phyloP scores from a whole-genome alignment of 2,888 invertebrate genomes.

The Pyrrhia umbra region DNA sequence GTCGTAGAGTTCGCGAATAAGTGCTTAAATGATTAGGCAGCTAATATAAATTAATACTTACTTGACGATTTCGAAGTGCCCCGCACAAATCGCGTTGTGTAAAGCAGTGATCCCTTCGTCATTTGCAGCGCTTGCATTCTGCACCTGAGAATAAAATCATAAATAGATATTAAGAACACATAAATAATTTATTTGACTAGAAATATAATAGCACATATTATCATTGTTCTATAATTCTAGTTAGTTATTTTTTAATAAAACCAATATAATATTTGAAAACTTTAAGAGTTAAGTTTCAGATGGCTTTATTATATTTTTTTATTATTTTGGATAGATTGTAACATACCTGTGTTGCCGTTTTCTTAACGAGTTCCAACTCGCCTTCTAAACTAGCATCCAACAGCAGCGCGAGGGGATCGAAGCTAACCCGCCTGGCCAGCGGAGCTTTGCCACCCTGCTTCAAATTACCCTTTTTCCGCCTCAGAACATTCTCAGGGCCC shows the following conservation, averaged over 20 bases:
- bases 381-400: constrained; percentile 99
- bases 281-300: too few species aligned
- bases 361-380: constrained; percentile 98
- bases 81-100: constrained; percentile 99
- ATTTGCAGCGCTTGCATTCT: constrained; percentile 99
- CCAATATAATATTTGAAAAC: too few species aligned
- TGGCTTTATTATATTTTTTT: neutral
- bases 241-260: too few species aligned
- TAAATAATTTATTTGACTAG: neutral
- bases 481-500: constrained; percentile 89
- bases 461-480: constrained; percentile 95
- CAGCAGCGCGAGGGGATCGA: constrained; percentile 98
- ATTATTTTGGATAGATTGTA: neutral
- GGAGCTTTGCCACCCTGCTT: constrained; percentile 94
- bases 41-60: constrained; percentile 76
- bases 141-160: constrained; percentile 89
- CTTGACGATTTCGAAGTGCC: constrained; percentile 99
- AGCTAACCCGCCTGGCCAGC: constrained; percentile 96
- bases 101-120: constrained; percentile 99
- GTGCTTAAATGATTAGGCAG: too few species aligned
- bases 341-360: constrained; percentile 96
- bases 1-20: too few species aligned
- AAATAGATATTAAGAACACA: neutral
- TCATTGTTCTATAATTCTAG: too few species aligned
- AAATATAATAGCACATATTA: too few species aligned